Evolutionary conservation across 2,888 invertebrate species (phyloP).

Genomic region (Diloba caeruleocephala): DNA sequence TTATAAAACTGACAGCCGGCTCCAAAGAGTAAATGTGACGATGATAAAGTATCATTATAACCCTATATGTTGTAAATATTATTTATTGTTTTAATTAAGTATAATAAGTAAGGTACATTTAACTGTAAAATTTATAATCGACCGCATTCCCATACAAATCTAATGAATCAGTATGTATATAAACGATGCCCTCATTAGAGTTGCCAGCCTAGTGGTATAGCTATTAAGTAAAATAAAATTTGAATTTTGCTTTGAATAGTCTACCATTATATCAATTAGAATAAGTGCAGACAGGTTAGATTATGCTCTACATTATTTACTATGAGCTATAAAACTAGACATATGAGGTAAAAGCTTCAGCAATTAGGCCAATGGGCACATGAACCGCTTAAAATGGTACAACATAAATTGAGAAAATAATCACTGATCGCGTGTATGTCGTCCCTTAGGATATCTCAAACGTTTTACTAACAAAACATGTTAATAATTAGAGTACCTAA

Average conservation of each 20-base stretch:
- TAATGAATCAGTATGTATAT: not conserved
- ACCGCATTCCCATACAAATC: too few species aligned
- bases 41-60: too few species aligned
- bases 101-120: too few species aligned
- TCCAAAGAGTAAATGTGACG: too few species aligned
- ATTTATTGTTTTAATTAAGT: too few species aligned
- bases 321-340: not conserved
- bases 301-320: not conserved
- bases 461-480: constrained; percentile 12
- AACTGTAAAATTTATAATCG: too few species aligned
- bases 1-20: too few species aligned
- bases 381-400: constrained; percentile 4
- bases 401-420: not conserved
- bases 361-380: constrained; percentile 3
- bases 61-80: too few species aligned
- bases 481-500: too few species aligned
- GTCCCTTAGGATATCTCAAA: constrained; percentile 23
- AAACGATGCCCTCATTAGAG: constrained; percentile 3
- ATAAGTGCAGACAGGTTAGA: not conserved
- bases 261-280: not conserved
- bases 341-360: constrained; percentile 13
- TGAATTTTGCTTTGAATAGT: not conserved
- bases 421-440: constrained; percentile 18
- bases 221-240: not conserved
- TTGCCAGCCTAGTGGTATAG: not conserved